Conservation (phyloP, 30 jellyfish, hydroid and myxozoan species). For the Aurelia sp. region DNA sequence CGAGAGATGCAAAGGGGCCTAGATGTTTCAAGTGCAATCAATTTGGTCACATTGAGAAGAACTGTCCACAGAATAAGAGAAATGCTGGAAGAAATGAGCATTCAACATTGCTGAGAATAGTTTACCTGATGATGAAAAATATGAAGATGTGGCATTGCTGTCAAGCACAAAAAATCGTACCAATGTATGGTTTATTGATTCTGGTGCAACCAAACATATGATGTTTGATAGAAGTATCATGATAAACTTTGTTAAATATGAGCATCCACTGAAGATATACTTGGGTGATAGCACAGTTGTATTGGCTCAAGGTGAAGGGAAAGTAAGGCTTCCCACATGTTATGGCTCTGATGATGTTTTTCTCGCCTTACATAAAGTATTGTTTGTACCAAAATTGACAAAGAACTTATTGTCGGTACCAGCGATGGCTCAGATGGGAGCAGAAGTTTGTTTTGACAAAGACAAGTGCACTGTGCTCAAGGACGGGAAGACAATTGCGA, state of each 20-base stretch:
- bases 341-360: no score
- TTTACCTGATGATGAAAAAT: slow-evolving; percentile 10
- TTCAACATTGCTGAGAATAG: slow-evolving; percentile 46
- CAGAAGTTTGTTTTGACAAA: slow-evolving; percentile 18
- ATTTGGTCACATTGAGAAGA: slow-evolving; percentile 40
- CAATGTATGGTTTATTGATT: slow-evolving; percentile 65
- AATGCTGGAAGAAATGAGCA: slow-evolving; percentile 48
- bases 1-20: slow-evolving; percentile 55
- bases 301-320: no score
- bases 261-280: no score
- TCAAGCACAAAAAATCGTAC: slow-evolving; percentile 22
- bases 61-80: slow-evolving; percentile 61
- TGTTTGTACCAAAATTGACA: slow-evolving; percentile 50
- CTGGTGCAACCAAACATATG: slow-evolving; percentile 67
- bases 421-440: slow-evolving; percentile 32
- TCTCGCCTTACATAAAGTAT: no score
- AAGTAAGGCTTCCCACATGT: no score
- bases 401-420: slow-evolving; percentile 45
- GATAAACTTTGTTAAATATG: not conserved
- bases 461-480: slow-evolving; percentile 41
- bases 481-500: slow-evolving; percentile 7
- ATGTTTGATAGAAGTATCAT: slow-evolving; percentile 25
- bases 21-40: slow-evolving; percentile 61
- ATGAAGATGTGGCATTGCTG: slow-evolving; percentile 37
- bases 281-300: no score